Evolutionary conservation across 2,797 vertebrate genomes (phyloP).

Genomic region (Microctenopoma stevenorrisi): DNA sequence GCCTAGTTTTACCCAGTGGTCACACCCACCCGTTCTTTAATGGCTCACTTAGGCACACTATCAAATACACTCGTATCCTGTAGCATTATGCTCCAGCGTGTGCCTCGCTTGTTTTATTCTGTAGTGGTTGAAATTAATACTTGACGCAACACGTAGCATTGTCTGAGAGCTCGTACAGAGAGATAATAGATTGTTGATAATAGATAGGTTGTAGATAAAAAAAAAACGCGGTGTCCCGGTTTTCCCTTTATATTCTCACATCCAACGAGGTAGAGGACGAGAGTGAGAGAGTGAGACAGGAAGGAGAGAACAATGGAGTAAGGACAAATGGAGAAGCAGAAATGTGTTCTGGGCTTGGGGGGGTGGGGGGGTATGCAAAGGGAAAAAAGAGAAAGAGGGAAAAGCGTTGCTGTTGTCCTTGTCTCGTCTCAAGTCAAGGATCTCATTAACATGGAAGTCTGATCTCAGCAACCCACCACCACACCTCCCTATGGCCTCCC

Average conservation of each 20-base stretch:
- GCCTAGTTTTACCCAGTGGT: background rate
- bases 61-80: conserved; percentile 9
- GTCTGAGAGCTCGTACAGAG: conserved; percentile 21
- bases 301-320: conserved; percentile 58
- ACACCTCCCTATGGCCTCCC: conserved; percentile 43
- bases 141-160: conserved; percentile 5
- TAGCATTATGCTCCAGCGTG: background rate
- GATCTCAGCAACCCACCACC: conserved; percentile 57
- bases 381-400: conserved; percentile 42
- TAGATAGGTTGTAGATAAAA: conserved; percentile 27
- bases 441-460: conserved; percentile 82
- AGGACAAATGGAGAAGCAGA: conserved; percentile 39
- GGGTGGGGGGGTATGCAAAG: conserved; percentile 26
- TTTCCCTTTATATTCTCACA: conserved; percentile 47
- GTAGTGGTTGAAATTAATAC: conserved; percentile 23
- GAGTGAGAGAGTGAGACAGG: conserved; percentile 46
- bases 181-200: conserved; percentile 48
- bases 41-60: conserved; percentile 4
- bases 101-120: conserved; percentile 3
- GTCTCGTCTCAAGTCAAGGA: conserved; percentile 80
- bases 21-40: conserved; percentile 31
- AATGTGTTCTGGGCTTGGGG: conserved; percentile 8
- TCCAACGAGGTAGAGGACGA: conserved; percentile 48
- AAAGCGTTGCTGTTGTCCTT: conserved; percentile 73
- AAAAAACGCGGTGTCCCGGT: conserved; percentile 33